A percentile compares a stretch with the other conserved stretches of the same genome.
phyloP scores from a whole-genome alignment of 1,140 invertebrate genomes.

The Drosophila tristis region DNA sequence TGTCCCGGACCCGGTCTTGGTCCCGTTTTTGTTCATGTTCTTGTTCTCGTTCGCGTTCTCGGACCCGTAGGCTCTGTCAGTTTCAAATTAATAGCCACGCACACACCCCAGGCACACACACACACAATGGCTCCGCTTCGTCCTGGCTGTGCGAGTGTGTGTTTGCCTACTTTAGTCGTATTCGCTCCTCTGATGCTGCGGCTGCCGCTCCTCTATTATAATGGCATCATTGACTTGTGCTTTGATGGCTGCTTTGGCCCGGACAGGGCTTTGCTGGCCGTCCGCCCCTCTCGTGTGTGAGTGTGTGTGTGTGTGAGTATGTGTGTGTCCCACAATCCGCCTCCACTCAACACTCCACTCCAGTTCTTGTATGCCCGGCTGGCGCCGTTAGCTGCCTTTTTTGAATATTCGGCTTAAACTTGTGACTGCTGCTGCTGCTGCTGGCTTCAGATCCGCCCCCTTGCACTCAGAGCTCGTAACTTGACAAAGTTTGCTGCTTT shows the following conservation, averaged over 20 bases:
- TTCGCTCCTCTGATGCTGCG: slow-evolving; percentile 9
- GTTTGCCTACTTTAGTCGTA: slow-evolving; percentile 52
- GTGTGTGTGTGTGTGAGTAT: too few species aligned
- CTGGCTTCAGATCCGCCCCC: slow-evolving; percentile 23
- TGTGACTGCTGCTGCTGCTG: slow-evolving; percentile 5
- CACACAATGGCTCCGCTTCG: slow-evolving; percentile 27
- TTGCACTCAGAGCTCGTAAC: slow-evolving; percentile 39
- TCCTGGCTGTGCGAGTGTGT: slow-evolving; percentile 33
- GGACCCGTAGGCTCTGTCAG: slow-evolving; percentile 69
- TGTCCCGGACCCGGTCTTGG: slow-evolving; percentile 13
- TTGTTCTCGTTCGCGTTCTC: slow-evolving; percentile 3
- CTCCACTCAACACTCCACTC: slow-evolving; percentile 40
- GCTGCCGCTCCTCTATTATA: slow-evolving; percentile 57
- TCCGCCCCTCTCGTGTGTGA: slow-evolving; percentile 22
- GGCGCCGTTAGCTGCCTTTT: slow-evolving; percentile 54
- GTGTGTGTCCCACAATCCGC: slow-evolving; percentile 15
- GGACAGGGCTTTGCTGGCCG: slow-evolving; percentile 29
- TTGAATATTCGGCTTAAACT: slow-evolving; percentile 52
- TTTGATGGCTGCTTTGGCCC: slow-evolving; percentile 58
- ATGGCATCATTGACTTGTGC: slow-evolving; percentile 77
- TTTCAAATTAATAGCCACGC: slow-evolving; percentile 77
- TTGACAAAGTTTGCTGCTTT: slow-evolving; percentile 40
- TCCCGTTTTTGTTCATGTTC: too few species aligned
- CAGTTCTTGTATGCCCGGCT: slow-evolving; percentile 38
- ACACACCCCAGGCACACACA: slow-evolving; percentile 34